Percentiles rank a stretch among this genome's conserved stretches.
These are phyloP conservation scores for Toxotes chatareus DNA, from an alignment of 2,113 vertebrate genomes.

Conservation along the genomic window DNA sequence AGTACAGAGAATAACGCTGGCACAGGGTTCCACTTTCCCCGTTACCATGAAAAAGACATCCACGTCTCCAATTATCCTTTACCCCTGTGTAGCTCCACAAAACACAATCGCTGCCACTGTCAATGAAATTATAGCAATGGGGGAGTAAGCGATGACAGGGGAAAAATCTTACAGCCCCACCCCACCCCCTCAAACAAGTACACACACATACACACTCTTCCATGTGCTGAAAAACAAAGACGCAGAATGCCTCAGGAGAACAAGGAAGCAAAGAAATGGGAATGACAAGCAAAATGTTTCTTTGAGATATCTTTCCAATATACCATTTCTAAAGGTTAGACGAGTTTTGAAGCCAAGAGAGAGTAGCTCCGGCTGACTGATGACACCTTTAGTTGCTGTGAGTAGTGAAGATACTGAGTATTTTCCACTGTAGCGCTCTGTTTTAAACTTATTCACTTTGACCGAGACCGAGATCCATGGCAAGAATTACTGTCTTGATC, in stretches of 20 bases:
- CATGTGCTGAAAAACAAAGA: slow-evolving; percentile 35
- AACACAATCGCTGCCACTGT: slow-evolving; percentile 69
- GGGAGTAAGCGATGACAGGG: slow-evolving; percentile 38
- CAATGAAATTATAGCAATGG: slow-evolving; percentile 61
- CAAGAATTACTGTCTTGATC: slow-evolving; percentile 44
- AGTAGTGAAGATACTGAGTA: slow-evolving; percentile 22
- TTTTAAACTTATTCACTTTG: slow-evolving; percentile 51
- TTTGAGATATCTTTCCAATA: slow-evolving; percentile 71
- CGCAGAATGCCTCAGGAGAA: slow-evolving; percentile 47
- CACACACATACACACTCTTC: slow-evolving; percentile 6
- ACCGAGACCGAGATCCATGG: slow-evolving; percentile 28
- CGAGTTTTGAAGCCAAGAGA: slow-evolving; percentile 56
- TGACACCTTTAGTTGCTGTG: slow-evolving; percentile 30
- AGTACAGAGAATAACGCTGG: slow-evolving; percentile 54
- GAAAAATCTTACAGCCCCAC: slow-evolving; percentile 22
- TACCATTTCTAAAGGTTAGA: slow-evolving; percentile 54
- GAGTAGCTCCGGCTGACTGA: slow-evolving; percentile 43
- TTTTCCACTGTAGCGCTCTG: background rate
- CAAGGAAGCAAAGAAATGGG: slow-evolving; percentile 46
- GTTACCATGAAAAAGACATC: slow-evolving; percentile 70
- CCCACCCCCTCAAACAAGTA: background rate
- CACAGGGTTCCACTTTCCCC: slow-evolving; percentile 56
- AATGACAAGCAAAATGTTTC: slow-evolving; percentile 61
- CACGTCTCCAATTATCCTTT: slow-evolving; percentile 73
- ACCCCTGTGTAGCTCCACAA: slow-evolving; percentile 53